Base-by-base conservation (phyloP, 1,140 invertebrate genomes). In the Scaptomyza pallida region DNA sequence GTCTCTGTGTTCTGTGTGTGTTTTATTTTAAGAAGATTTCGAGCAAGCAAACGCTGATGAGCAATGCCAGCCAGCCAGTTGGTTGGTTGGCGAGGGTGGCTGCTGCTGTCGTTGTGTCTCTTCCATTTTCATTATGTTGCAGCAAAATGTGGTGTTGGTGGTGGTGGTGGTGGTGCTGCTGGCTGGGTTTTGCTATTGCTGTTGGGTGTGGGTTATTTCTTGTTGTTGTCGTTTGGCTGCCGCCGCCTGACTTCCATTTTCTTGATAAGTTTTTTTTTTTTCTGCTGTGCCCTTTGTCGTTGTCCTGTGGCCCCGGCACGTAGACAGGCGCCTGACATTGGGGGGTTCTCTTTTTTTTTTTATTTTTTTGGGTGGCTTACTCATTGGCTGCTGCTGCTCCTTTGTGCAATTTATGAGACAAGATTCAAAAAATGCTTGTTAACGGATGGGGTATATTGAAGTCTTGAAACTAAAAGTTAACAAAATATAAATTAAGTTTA, bases 1-100 rank as follows among this genome's bases (percentile, higher is more conserved):
- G 33, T 37, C 62, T 52, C 13, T 6, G n/a, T 63, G 60, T 13
- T 56, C 19, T 45, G 47, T 61, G 67, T 75, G 70, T 61, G 81
- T 85, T 85, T 86, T 85, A 85, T 85, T 85, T 85, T 85, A 85
- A 85, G 79, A 83, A 83, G 81, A 86, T 85, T 85, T 71, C 65
- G 64, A 76, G 69, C 63, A 71, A 71, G 65, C 47, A 54, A 30
- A 52, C 64, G 73, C 44, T 78, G 80, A 85, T 85, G 80, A 85
- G 80, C 80, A 86, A 85, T 86, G 80, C 78, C 75, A 68, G 61
- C 30, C 45, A 50, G 80, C 78, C 75, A 68, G 61, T 16, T 37
- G 43, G 68, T 37, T 17, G 30, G 50, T 19, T 54, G 65, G 59
- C 62, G 71, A 50, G 72, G 61, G 44, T 74, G 72, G 72, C 47